These are phyloP conservation scores for Drosophila infuscata DNA, from an alignment of 2,888 invertebrate species.

Conservation along the genomic window DNA sequence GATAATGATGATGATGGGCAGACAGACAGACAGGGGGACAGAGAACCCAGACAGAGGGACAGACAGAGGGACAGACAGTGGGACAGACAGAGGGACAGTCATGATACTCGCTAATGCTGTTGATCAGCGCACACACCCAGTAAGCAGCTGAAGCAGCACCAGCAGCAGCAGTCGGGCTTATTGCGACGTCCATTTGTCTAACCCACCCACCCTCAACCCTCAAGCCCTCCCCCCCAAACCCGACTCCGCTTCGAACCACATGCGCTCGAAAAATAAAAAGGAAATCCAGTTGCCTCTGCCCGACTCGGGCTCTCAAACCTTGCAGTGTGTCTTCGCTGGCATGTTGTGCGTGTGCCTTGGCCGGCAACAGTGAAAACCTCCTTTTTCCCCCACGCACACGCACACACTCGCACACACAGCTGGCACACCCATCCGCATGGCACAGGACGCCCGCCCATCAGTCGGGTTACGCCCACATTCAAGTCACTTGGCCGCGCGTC, in stretches of 20 bases:
- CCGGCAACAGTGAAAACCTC: slow-evolving; percentile 56
- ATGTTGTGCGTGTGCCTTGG: slow-evolving; percentile 54
- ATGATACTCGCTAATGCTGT: slow-evolving; percentile 64
- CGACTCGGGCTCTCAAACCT: not conserved
- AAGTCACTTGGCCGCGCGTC: slow-evolving; percentile 68
- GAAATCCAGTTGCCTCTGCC: not conserved
- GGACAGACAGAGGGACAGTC: slow-evolving; percentile 14
- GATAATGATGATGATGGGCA: slow-evolving; percentile 18
- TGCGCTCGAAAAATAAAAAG: not conserved
- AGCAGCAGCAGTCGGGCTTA: slow-evolving; percentile 41
- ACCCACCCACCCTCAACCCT: slow-evolving; percentile 9
- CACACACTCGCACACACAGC: slow-evolving; percentile 20
- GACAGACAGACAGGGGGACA: slow-evolving; percentile 13
- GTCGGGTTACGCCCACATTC: slow-evolving; percentile 40
- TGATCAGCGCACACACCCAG: slow-evolving; percentile 76
- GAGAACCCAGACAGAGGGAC: not conserved
- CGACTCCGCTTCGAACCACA: not conserved
- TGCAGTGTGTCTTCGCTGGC: slow-evolving; percentile 19
- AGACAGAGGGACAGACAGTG: not conserved
- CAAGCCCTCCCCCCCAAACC: too few relatives aligned
- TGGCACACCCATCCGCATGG: slow-evolving; percentile 51
- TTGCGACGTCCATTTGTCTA: slow-evolving; percentile 72
- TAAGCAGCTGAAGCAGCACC: slow-evolving; percentile 5
- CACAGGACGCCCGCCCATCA: slow-evolving; percentile 21
- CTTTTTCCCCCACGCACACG: slow-evolving; percentile 43